These are phyloP conservation scores for Cyphomyrus discorhynchus DNA, from an alignment of 2,113 vertebrate genomes.

Conservation along the genomic window DNA sequence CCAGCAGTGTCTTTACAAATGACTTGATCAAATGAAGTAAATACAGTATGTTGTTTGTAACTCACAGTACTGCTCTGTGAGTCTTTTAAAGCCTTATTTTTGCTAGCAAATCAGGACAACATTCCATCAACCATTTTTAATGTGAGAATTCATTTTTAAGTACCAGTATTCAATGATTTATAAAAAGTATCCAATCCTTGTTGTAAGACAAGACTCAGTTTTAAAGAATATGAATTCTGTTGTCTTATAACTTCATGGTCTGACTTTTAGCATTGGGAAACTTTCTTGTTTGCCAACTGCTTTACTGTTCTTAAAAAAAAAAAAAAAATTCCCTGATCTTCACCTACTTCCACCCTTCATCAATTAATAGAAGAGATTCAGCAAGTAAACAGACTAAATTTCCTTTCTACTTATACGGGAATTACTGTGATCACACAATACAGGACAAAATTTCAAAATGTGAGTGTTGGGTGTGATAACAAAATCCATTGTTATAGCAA, in stretches of 20 bases:
- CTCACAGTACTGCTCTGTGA: background rate
- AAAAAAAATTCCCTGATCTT: background rate
- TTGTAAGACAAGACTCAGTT: background rate
- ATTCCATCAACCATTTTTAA: background rate
- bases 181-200: background rate
- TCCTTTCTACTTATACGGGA: background rate
- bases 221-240: background rate
- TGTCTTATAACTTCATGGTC: background rate
- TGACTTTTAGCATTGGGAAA: background rate
- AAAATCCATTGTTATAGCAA: background rate
- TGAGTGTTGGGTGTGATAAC: background rate
- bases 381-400: background rate
- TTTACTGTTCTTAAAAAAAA: background rate
- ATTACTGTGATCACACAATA: background rate
- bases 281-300: background rate
- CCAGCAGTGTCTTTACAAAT: conserved; percentile 21
- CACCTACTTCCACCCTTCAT: background rate
- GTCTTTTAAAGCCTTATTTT: background rate
- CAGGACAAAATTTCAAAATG: background rate
- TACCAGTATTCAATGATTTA: background rate
- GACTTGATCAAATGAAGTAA: background rate
- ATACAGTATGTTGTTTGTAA: background rate
- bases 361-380: background rate
- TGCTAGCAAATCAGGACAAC: background rate
- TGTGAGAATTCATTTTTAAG: background rate